Evolutionary conservation across 2,113 vertebrate genomes (phyloP).

Genomic region (Chiloscyllium plagiosum): DNA sequence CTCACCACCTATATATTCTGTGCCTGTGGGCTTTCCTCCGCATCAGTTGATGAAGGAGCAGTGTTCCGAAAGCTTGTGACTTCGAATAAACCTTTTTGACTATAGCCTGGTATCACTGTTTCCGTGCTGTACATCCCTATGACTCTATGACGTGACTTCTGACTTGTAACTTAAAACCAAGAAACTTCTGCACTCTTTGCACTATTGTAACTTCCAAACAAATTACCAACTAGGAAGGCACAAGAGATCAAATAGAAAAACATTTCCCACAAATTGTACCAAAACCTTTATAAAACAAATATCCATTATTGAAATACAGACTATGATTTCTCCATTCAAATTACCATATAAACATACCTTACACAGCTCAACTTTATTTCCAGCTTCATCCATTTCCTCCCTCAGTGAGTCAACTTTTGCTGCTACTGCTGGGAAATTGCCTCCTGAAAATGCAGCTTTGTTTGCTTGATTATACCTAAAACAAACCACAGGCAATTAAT

Average conservation of each 20-base stretch:
- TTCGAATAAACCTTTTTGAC: too few species aligned
- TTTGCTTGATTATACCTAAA: conserved; percentile 91
- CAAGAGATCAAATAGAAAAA: background rate
- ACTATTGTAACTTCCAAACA: background rate
- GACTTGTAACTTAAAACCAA: background rate
- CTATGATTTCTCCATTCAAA: background rate
- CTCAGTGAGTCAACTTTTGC: conserved; percentile 93
- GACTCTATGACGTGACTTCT: too few species aligned
- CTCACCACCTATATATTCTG: too few species aligned
- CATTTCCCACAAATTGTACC: background rate
- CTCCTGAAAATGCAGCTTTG: conserved; percentile 87
- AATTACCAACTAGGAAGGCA: background rate
- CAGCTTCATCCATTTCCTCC: conserved; percentile 96
- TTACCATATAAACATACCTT: conserved; percentile 64
- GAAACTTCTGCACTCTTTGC: background rate
- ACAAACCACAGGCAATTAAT: conserved; percentile 32
- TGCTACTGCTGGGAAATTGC: conserved; percentile 92
- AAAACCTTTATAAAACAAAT: background rate
- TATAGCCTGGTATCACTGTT: too few species aligned
- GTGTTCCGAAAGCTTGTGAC: too few species aligned
- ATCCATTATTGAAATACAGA: background rate
- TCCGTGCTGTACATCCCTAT: too few species aligned
- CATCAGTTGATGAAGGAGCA: too few species aligned
- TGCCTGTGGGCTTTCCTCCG: too few species aligned
- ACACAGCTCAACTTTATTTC: conserved; percentile 96